Evolutionary conservation across 1,140 invertebrate genomes (phyloP).

Genomic region (Hylyphantes graminicola): DNA sequence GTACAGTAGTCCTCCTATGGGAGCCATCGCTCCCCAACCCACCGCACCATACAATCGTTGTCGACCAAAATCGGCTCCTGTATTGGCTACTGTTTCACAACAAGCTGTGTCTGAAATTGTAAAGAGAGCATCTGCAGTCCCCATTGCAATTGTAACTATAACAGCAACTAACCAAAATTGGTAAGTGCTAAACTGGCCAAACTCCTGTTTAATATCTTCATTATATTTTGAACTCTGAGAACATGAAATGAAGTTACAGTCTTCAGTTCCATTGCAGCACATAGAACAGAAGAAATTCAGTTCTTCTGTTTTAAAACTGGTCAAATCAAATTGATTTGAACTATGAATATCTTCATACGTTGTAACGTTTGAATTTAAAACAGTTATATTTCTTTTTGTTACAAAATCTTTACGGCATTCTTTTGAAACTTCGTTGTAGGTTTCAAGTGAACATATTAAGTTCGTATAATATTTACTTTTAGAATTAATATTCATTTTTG

Average conservation of each 20-base stretch:
- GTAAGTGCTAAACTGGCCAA: not conserved
- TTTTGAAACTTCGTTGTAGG: too few relatives aligned
- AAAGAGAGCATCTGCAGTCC: not conserved
- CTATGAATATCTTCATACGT: too few relatives aligned
- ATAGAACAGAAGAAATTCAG: not conserved
- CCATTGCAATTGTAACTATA: not conserved
- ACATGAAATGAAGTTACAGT: not conserved
- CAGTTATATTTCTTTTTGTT: too few relatives aligned
- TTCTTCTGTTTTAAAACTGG: not conserved
- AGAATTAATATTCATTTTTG: too few relatives aligned
- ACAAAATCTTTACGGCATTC: too few relatives aligned
- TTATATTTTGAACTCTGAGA: not conserved
- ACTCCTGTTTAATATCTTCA: not conserved
- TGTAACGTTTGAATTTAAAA: too few relatives aligned
- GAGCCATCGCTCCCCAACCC: slow-evolving; percentile 12
- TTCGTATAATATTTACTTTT: too few relatives aligned
- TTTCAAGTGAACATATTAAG: too few relatives aligned
- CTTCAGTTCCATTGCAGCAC: not conserved
- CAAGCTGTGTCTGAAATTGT: slow-evolving; percentile 45
- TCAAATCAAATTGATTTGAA: not conserved
- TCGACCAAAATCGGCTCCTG: slow-evolving; percentile 8
- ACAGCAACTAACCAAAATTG: slow-evolving; percentile 35
- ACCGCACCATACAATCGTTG: slow-evolving; percentile 36
- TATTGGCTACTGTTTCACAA: slow-evolving; percentile 23
- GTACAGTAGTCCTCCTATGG: slow-evolving; percentile 13